These are phyloP conservation scores for Orius laevigatus DNA, from an alignment of 1,140 invertebrate species.

Conservation along the genomic window DNA sequence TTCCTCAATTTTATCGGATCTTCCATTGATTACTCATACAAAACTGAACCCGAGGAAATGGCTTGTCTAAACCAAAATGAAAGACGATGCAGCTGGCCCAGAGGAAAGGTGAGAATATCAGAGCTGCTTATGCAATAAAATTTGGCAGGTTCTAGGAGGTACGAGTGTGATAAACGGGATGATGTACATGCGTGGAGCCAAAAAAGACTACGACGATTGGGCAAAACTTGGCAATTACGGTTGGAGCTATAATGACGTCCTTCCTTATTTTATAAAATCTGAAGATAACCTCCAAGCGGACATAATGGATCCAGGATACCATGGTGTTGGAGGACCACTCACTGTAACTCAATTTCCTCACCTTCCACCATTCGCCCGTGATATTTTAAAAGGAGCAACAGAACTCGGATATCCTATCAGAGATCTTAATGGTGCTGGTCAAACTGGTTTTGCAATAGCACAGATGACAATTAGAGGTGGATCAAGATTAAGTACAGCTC, in stretches of 20 bases:
- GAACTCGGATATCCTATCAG: constrained; percentile 63
- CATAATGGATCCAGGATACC: constrained; percentile 55
- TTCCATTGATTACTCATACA: constrained; percentile 73
- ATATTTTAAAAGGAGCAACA: constrained; percentile 66
- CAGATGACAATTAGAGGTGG: constrained; percentile 81
- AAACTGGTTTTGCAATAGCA: constrained; percentile 64
- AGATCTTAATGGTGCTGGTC: constrained; percentile 67
- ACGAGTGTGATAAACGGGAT: constrained; percentile 92
- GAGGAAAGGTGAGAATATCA: constrained; percentile 50
- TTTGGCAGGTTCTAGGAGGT: constrained; percentile 58
- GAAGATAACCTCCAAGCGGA: constrained; percentile 63
- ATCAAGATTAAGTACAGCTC: constrained; percentile 53
- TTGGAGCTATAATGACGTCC: constrained; percentile 78
- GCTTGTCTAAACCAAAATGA: constrained; percentile 62
- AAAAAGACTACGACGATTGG: constrained; percentile 84
- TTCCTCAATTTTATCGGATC: constrained; percentile 67
- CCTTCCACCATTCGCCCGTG: constrained; percentile 64
- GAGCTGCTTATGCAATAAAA: no score
- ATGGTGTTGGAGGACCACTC: constrained; percentile 56
- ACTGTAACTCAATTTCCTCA: constrained; percentile 72
- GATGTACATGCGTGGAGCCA: constrained; percentile 88
- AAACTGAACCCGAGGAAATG: constrained; percentile 68
- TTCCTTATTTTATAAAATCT: constrained; percentile 75
- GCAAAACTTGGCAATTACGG: constrained; percentile 65
- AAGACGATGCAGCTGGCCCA: constrained; percentile 61